Base-by-base conservation (phyloP, 2,888 invertebrate species). In the Iphiclides podalirius region DNA sequence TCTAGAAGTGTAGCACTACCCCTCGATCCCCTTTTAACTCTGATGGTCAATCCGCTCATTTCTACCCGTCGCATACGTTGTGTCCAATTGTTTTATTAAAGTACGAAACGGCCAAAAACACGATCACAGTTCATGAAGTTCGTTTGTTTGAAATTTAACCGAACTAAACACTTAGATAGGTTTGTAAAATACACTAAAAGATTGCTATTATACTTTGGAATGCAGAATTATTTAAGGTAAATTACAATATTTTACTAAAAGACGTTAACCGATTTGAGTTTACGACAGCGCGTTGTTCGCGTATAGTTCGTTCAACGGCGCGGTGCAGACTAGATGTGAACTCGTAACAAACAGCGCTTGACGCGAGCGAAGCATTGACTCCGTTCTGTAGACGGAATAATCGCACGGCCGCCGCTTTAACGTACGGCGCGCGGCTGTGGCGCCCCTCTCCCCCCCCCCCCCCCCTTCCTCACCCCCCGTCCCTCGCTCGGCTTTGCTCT, bases 1-100 rank as follows among this genome's bases (percentile, higher is more conserved):
- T 88, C 89, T 52, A 89, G 76, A 67, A 89, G 85, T 72, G 89
- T 89, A 57, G 86, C 89, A 76, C 89, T 88, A 66, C 89, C 89
- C 76, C 89, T 82, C 77, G 89, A 89, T 75, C 89, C 86, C 75
- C 89, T 79, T 83, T 89, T 89, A 64, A 85, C 84, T 80, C 86
- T 86, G 70, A 80, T 80, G 77, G 87, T 84, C 88, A 89, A 83
- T 79, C 86, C 87, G 72, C 88, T 89, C 89, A 89, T 89, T 79
- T 84, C 89, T 87, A 80, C 72, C 77, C 73, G 73, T 70, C 75
- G 72, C 74, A 75, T 76, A 78, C 71, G 72, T 73, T 71, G 58
- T 72, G 65, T 75, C 64, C 66, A 71, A 72, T 73, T 72, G 71
- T 77, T 77, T 71, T 82, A 77, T 75, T 76, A 72, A 65, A 71